Conservation (phyloP, 2,888 invertebrate genomes). For the Drosophila acutilabella region DNA sequence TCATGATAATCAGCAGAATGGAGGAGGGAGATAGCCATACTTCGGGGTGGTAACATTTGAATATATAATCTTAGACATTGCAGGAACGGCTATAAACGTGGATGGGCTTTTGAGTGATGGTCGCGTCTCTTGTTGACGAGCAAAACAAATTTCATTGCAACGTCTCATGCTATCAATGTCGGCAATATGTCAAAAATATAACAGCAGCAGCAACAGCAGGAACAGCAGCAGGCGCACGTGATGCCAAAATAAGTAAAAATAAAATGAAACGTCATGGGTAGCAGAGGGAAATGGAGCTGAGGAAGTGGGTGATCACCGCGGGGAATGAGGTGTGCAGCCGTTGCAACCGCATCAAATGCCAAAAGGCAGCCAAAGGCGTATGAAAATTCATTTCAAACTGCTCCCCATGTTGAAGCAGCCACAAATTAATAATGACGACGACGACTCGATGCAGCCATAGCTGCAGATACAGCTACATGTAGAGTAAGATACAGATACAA, state of each 20-base stretch:
- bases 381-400: slow-evolving; percentile 69
- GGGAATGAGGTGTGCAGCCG: slow-evolving; percentile 37
- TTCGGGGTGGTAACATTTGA: slow-evolving; percentile 30
- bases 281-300: neutral
- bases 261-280: slow-evolving; percentile 35
- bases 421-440: slow-evolving; percentile 75
- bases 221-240: slow-evolving; percentile 59
- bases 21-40: neutral
- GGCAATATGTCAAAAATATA: slow-evolving; percentile 72
- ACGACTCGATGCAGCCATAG: slow-evolving; percentile 47
- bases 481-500: slow-evolving; percentile 8
- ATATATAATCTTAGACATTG: slow-evolving; percentile 18
- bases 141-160: slow-evolving; percentile 78
- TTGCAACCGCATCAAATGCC: slow-evolving; percentile 50
- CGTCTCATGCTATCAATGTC: slow-evolving; percentile 77
- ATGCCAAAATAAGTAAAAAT: slow-evolving; percentile 62
- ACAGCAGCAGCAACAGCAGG: slow-evolving; percentile 37
- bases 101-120: slow-evolving; percentile 60
- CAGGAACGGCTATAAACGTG: slow-evolving; percentile 16
- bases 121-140: slow-evolving; percentile 72
- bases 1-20: slow-evolving; percentile 14
- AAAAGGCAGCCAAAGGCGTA: slow-evolving; percentile 44
- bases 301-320: slow-evolving; percentile 25
- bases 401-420: slow-evolving; percentile 57
- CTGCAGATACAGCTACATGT: slow-evolving; percentile 16